Evolutionary conservation across 2,113 vertebrate species (phyloP).

Genomic region (Varanus komodoensis): DNA sequence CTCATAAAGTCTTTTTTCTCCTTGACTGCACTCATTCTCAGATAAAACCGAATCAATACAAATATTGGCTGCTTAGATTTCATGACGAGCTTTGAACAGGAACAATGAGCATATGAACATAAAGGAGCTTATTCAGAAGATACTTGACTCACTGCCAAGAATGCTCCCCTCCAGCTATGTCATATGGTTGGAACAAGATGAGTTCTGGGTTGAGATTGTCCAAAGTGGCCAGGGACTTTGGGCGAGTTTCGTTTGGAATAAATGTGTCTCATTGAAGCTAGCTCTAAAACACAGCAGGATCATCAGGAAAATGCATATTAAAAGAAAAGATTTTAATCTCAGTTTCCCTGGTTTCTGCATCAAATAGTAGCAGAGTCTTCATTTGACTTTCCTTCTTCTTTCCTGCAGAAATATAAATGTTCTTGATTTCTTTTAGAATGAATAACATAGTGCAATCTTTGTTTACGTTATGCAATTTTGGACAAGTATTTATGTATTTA

Average conservation of each 20-base stretch:
- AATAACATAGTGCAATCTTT: neutral
- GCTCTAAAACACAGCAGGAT: constrained; percentile 32
- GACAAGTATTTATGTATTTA: neutral
- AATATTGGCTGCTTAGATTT: constrained; percentile 55
- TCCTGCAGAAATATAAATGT: neutral
- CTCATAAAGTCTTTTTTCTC: constrained; percentile 29
- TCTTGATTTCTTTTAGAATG: neutral
- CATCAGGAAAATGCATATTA: constrained; percentile 26
- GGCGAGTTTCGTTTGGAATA: constrained; percentile 28
- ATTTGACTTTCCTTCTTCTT: neutral
- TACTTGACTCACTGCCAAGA: constrained; percentile 42
- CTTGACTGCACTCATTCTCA: constrained; percentile 45
- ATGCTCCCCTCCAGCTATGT: constrained; percentile 34
- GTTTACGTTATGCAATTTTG: neutral
- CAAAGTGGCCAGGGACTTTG: constrained; percentile 35
- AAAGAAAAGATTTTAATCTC: neutral
- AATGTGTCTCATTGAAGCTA: constrained; percentile 42
- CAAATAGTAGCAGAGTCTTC: neutral
- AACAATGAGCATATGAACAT: constrained; percentile 46
- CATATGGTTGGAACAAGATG: constrained; percentile 30
- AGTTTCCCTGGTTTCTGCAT: neutral
- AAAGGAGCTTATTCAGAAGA: constrained; percentile 56
- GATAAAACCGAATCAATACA: constrained; percentile 55
- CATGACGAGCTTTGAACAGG: constrained; percentile 53
- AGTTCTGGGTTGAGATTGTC: constrained; percentile 31